A percentile compares a stretch with the other conserved stretches of the same genome.
Conservation (phyloP, 2,113 vertebrate genomes). For the Sebastes schlegelii region DNA sequence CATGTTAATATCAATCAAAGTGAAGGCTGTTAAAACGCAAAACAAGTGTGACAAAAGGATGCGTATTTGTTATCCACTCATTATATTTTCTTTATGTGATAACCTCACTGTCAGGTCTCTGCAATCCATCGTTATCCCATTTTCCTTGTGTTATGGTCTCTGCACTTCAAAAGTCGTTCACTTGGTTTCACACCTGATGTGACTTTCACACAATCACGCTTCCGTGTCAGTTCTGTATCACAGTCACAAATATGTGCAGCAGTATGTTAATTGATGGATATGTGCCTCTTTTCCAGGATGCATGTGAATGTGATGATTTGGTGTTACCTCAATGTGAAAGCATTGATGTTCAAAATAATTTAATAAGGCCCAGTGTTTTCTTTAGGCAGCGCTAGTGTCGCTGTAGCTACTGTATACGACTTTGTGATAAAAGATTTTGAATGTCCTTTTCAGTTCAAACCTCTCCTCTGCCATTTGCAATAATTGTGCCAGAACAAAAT, state of each 20-base stretch:
- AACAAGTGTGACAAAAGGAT: conserved; percentile 18
- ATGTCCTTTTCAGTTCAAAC: not conserved
- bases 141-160: not conserved
- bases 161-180: not conserved
- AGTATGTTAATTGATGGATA: conserved; percentile 14
- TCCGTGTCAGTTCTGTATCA: conserved; percentile 25
- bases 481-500: conserved; percentile 40
- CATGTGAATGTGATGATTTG: conserved; percentile 6
- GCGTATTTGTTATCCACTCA: conserved; percentile 16
- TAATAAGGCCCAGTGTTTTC: not conserved
- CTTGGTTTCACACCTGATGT: conserved; percentile 35
- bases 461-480: conserved; percentile 7
- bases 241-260: not conserved
- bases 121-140: not conserved
- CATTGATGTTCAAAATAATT: not conserved
- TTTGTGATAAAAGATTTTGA: not conserved
- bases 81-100: not conserved
- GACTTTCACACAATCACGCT: conserved; percentile 15
- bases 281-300: not conserved
- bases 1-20: conserved; percentile 41
- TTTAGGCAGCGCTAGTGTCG: not conserved
- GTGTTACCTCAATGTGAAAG: conserved; percentile 7
- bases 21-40: conserved; percentile 20
- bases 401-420: not conserved
- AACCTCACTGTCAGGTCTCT: not conserved